Base-by-base conservation (phyloP, 2,797 vertebrate genomes). In the Peromyscus melanophrys region DNA sequence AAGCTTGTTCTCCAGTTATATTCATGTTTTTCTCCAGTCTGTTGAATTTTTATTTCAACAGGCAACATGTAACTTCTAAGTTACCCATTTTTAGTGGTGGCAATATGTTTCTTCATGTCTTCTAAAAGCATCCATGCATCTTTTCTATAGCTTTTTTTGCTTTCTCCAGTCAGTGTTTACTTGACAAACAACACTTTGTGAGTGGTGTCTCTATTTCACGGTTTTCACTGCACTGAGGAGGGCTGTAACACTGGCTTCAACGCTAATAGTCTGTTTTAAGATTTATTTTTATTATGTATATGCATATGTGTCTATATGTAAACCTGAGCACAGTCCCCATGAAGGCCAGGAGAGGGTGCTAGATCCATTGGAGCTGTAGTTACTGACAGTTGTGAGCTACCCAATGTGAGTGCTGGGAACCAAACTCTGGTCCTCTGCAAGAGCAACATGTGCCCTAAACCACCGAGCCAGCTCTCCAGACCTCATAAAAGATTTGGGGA, bases 31-130 rank as follows among this genome's bases (percentile, higher is more conserved):
- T n/a, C 81, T 91, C 83, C 14, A 57, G 29, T 59, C 46, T 83
- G 19, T 23, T 85, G 49, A 76, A 82, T 61, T 81, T 94, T 86
- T 71, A 76, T 89, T 82, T 77, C 43, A 82, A 71, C 19, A 90
- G 21, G 25, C 73, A 76, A 12, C 43, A 67, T 81, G 59, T 69
- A 75, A 57, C 63, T 71, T 77, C 46, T 40, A 76, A 29, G 23
- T 31, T 55, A 11, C 71, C 21, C 16, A 5, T 52, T 82, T 49
- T 43, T 37, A 61, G 5, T 19, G 7, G 29, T 80, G 37, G 52
- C 9, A 77, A 21, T 73, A 29, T 65, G 65, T 75, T 86, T 37
- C 61, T n/a, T 34, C 2, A 1, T 11, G 40, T 69, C 14, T 94
- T n/a, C 63, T 55, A 55, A 83, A 78, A 81, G 43, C 46, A 25